A percentile compares a stretch with the other conserved stretches of the same genome.
phyloP scores from a whole-genome alignment of 2,113 vertebrate genomes.

The Clarias batrachus region DNA sequence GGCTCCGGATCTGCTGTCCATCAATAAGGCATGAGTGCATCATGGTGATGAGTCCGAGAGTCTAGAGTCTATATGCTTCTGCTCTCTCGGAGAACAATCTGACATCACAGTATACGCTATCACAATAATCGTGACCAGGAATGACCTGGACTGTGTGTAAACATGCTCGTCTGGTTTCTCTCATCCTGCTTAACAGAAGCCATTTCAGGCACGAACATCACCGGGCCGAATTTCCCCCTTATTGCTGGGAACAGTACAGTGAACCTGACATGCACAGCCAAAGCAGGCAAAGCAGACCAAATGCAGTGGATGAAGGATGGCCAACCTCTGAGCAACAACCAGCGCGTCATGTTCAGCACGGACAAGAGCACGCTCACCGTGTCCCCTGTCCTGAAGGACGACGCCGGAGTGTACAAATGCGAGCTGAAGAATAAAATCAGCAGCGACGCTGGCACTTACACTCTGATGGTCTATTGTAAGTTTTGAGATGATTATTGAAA shows the following conservation, averaged over 20 bases:
- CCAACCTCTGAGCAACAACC: neutral
- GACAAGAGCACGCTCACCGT: slow-evolving; percentile 54
- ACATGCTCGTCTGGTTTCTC: neutral
- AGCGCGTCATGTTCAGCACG: neutral
- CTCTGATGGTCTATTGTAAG: slow-evolving; percentile 67
- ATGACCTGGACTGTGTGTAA: neutral
- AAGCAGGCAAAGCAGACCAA: slow-evolving; percentile 12
- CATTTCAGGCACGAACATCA: slow-evolving; percentile 50
- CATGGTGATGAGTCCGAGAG: neutral
- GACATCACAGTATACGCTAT: neutral
- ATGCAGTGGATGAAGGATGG: slow-evolving; percentile 59
- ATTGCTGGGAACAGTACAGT: slow-evolving; percentile 60
- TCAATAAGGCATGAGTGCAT: neutral
- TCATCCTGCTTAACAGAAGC: slow-evolving; percentile 53
- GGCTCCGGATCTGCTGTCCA: neutral
- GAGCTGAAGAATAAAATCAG: slow-evolving; percentile 55
- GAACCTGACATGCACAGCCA: slow-evolving; percentile 64
- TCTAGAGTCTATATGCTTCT: no score
- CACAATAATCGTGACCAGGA: neutral
- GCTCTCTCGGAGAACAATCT: no score
- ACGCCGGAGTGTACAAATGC: slow-evolving; percentile 64
- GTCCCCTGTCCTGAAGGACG: slow-evolving; percentile 55
- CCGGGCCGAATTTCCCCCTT: slow-evolving; percentile 36
- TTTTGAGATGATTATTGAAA: slow-evolving; percentile 19
- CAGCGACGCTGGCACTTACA: neutral